Conservation (phyloP, 2,797 vertebrate genomes). For the Podarcis lilfordi region DNA sequence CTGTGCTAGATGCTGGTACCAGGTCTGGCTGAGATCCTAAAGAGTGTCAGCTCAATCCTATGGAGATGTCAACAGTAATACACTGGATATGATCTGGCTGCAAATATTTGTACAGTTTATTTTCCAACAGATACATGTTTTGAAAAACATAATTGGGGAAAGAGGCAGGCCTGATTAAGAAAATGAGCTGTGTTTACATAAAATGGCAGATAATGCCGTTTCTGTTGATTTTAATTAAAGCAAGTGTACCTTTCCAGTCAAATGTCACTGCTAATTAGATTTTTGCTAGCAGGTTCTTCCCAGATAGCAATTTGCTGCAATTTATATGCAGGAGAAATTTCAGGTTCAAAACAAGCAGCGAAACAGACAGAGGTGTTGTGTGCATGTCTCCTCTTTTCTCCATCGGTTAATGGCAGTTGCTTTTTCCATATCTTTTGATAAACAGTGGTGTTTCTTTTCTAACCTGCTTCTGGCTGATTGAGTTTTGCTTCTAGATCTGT, state of each 20-base stretch:
- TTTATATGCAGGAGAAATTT: background rate
- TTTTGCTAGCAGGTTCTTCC: background rate
- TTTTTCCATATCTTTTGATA: background rate
- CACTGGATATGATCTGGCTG: background rate
- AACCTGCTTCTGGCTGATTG: too few species aligned
- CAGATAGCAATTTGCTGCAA: background rate
- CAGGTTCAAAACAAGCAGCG: background rate
- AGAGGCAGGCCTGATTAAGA: conserved; percentile 9
- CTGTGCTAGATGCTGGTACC: background rate
- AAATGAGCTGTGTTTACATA: background rate
- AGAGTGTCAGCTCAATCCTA: background rate
- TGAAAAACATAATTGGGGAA: conserved; percentile 13
- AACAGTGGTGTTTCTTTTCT: background rate
- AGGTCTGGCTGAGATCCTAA: background rate
- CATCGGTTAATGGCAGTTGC: background rate
- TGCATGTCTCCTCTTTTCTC: background rate
- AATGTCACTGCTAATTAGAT: conserved; percentile 26
- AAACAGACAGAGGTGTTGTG: background rate
- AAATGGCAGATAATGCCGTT: conserved; percentile 4
- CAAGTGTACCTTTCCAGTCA: conserved; percentile 17
- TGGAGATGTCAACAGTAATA: background rate
- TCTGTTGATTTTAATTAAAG: conserved; percentile 22
- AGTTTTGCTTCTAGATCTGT: background rate
- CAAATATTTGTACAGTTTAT: background rate
- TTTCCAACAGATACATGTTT: background rate